Conservation (phyloP, 1,140 invertebrate genomes). For the Cotesia typhae region DNA sequence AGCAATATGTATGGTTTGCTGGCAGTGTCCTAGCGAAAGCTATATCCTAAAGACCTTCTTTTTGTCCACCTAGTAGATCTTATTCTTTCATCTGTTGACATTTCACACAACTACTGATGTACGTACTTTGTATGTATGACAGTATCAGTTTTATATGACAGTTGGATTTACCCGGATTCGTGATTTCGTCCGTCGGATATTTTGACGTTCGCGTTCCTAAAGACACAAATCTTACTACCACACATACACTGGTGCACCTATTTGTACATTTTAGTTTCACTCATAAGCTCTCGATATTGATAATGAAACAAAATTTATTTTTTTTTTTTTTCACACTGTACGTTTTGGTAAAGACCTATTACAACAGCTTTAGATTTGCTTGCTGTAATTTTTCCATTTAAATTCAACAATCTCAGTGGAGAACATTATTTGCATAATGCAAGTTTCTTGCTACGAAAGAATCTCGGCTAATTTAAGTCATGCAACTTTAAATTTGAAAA, state of each 20-base stretch:
- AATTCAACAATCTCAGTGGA: no score
- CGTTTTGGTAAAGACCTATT: no score
- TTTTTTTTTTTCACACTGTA: no score
- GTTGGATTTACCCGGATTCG: neutral
- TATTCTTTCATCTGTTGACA: conserved; percentile 29
- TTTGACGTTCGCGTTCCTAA: neutral
- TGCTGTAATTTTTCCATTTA: no score
- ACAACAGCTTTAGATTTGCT: no score
- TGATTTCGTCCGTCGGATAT: conserved; percentile 27
- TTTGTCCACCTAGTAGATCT: conserved; percentile 32
- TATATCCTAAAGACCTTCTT: neutral
- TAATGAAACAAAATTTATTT: no score
- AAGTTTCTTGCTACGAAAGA: no score
- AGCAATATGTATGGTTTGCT: conserved; percentile 41
- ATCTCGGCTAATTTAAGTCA: neutral
- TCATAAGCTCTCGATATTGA: no score
- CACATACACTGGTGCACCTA: neutral
- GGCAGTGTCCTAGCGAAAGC: conserved; percentile 5
- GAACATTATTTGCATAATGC: no score
- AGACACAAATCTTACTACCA: conserved; percentile 1
- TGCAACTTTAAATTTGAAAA: no score
- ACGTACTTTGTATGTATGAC: conserved; percentile 13
- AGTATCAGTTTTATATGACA: conserved; percentile 25
- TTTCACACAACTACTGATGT: conserved; percentile 22
- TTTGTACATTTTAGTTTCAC: no score